These are phyloP conservation scores for Lochmaea capreae DNA, from an alignment of 2,888 invertebrate species.

Conservation along the genomic window DNA sequence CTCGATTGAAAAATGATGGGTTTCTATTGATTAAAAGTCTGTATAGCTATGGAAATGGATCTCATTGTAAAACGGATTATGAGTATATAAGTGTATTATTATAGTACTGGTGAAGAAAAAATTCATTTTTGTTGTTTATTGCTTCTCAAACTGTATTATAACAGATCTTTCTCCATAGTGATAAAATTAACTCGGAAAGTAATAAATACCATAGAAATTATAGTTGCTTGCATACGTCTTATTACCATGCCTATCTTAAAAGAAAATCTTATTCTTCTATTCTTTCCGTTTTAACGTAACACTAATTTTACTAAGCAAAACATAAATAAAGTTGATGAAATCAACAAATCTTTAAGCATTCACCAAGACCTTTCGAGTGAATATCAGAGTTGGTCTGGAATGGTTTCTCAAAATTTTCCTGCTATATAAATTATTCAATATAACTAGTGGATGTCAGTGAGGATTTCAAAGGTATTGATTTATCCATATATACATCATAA, in stretches of 20 bases:
- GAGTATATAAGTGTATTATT: no score
- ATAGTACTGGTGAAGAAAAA: no score
- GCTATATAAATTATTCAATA: background rate
- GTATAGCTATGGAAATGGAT: no score
- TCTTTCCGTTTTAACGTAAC: conserved; percentile 11
- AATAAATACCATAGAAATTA: background rate
- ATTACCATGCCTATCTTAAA: conserved; percentile 6
- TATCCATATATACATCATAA: no score
- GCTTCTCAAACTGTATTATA: background rate
- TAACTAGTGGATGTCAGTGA: no score
- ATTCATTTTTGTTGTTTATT: background rate
- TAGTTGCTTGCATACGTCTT: background rate
- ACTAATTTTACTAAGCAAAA: conserved; percentile 15
- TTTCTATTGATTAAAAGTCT: no score
- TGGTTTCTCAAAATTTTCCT: background rate
- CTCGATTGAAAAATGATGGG: no score
- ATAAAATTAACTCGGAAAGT: background rate
- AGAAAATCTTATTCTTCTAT: conserved; percentile 2
- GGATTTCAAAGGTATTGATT: no score
- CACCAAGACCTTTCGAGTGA: background rate
- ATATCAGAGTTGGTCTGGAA: background rate
- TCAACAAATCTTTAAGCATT: conserved; percentile 17
- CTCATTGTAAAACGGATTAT: no score
- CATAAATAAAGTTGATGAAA: conserved; percentile 9
- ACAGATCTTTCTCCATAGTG: background rate